phyloP scores from a whole-genome alignment of 2,888 invertebrate genomes.

The Stenodema calcarata region DNA sequence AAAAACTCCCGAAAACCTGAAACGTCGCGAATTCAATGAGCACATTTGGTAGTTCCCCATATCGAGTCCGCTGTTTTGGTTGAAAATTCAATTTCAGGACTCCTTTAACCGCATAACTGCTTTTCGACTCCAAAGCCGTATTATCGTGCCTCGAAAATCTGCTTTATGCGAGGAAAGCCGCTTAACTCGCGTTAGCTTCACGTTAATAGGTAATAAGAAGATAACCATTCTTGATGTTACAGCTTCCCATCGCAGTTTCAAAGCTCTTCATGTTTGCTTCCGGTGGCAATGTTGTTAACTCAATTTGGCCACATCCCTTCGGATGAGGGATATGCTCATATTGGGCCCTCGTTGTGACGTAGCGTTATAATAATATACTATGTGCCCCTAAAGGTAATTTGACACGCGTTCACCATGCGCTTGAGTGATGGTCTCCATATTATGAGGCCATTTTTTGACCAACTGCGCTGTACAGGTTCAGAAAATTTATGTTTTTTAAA shows the following conservation, averaged over 20 bases:
- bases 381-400: too few relatives aligned
- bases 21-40: not conserved
- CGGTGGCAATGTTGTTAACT: not conserved
- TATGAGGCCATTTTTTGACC: too few relatives aligned
- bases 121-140: not conserved
- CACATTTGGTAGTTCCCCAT: not conserved
- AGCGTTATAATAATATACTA: too few relatives aligned
- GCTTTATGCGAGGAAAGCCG: not conserved
- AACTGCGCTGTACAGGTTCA: too few relatives aligned
- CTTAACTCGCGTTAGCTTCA: not conserved
- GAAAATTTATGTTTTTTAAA: too few relatives aligned
- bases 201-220: not conserved
- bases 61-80: not conserved
- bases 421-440: too few relatives aligned
- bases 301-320: not conserved
- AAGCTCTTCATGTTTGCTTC: not conserved
- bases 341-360: too few relatives aligned
- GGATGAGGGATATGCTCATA: not conserved
- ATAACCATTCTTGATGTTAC: not conserved
- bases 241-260: not conserved
- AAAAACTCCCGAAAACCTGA: not conserved
- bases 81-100: not conserved
- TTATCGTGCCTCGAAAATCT: not conserved
- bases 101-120: not conserved
- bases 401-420: too few relatives aligned